Evolutionary conservation across 2,888 invertebrate species (phyloP), one percentile per base, ranked within the genome.

Genomic region (Deladenus siricidicola): DNA sequence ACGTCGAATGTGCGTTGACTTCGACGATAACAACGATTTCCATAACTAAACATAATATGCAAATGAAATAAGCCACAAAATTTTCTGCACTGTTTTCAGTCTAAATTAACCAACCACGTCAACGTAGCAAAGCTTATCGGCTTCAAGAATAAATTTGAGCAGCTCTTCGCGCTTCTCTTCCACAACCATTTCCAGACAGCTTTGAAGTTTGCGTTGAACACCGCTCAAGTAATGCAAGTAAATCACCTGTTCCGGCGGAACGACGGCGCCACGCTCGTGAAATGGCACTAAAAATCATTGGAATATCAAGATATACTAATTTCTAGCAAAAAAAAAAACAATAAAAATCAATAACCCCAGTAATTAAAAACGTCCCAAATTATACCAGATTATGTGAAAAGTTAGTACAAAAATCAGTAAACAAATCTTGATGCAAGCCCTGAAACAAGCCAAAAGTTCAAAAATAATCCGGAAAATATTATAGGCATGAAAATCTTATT

Each of bases 201-300:
- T 53, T 60, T 75, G 75, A 17, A 73, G 61, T 24, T 57, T 56
- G 19, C 63, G 54, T 59, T 75, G 76, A 23, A 58, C 56, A 4
- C 62, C 59, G 49, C 64, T 68, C 8, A 71, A 53, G 65, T 68
- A 75, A 44, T 71, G 68, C 17, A 75, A 64, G 60, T 75, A 75
- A 47, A 65, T 67, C 29, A 71, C 68, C 39, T 63, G 62, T 43
- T 63, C 63, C 14, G 58, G 58, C 23, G 66, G 57, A 14, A 65
- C 49, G 26, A 65, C 47, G 6, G 51, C 59, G 45, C 67, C 59
- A 23, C 54, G 3, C 10, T 63, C 52, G 17, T 45, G 45, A 3
- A 42, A 56, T 34, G 39, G 14, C 39, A 34, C 39, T 34, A 14
- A 10, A 34, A n/a, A n/a, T n/a, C n/a, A n/a, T n/a, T n/a, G n/a